Evolutionary conservation across 2,888 invertebrate species (phyloP).

Genomic region (Acleris cristana): DNA sequence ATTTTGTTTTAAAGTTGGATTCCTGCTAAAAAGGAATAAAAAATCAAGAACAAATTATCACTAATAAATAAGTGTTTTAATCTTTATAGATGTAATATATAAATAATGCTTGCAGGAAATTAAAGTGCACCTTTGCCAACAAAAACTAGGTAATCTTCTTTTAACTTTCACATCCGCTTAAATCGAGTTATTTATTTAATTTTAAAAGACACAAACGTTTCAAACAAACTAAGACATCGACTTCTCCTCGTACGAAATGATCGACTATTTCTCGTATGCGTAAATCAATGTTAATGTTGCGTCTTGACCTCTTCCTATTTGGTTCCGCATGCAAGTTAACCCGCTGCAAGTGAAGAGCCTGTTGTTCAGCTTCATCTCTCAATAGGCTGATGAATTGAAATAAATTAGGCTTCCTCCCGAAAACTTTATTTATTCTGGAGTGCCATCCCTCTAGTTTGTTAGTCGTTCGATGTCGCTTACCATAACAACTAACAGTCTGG

Average conservation of each 20-base stretch:
- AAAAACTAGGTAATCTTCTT: too few species aligned
- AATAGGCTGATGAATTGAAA: neutral
- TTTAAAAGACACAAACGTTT: neutral
- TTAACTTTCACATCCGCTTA: neutral
- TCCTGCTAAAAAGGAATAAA: too few species aligned
- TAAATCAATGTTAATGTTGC: neutral
- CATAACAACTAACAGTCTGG: neutral
- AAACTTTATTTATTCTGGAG: neutral
- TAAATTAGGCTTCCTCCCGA: neutral
- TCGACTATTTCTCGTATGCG: neutral
- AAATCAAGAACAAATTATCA: too few species aligned
- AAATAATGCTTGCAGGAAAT: too few species aligned
- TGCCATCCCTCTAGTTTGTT: neutral
- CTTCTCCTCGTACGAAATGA: neutral
- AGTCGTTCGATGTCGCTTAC: neutral
- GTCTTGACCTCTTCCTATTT: conserved; percentile 1
- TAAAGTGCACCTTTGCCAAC: too few species aligned
- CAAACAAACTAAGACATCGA: neutral
- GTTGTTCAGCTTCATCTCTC: neutral
- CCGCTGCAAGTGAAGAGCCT: neutral
- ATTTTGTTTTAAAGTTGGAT: too few species aligned
- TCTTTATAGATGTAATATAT: too few species aligned
- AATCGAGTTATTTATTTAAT: neutral
- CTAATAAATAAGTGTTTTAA: too few species aligned
- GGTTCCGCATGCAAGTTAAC: neutral